Evolutionary conservation across 2,113 vertebrate genomes (phyloP).

Genomic region (Cynocephalus volans): DNA sequence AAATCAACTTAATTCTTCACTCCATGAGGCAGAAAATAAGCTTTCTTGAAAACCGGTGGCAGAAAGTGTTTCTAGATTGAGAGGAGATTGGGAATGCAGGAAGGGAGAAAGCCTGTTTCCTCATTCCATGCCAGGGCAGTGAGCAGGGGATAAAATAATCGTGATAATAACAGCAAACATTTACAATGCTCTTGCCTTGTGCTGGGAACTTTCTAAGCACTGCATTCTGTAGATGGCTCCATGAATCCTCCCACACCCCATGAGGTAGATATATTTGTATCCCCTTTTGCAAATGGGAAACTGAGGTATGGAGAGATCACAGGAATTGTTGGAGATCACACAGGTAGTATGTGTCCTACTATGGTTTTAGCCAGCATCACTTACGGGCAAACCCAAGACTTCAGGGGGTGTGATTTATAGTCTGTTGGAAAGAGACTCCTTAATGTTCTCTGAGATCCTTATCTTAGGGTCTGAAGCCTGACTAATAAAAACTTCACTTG

Average conservation of each 20-base stretch:
- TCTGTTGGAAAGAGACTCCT: neutral
- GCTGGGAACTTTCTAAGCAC: neutral
- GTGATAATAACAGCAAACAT: neutral
- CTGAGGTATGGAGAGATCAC: neutral
- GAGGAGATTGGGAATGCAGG: neutral
- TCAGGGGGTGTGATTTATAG: neutral
- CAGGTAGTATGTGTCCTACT: too few species aligned
- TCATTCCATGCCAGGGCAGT: neutral
- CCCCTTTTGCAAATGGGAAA: neutral
- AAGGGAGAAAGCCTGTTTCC: neutral
- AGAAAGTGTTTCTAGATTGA: constrained; percentile 24
- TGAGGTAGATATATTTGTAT: neutral
- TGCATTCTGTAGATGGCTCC: neutral
- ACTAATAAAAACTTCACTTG: constrained; percentile 15
- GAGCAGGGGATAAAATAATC: neutral
- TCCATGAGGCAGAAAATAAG: constrained; percentile 55
- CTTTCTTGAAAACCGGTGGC: constrained; percentile 39
- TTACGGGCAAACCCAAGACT: neutral
- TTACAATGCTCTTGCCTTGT: neutral
- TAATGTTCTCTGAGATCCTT: neutral
- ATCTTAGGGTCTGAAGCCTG: neutral
- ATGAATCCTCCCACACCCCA: neutral
- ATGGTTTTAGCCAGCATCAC: neutral
- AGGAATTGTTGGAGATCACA: neutral
- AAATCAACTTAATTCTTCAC: constrained; percentile 60